These are phyloP conservation scores for Drosophila obscura DNA, from an alignment of 1,140 invertebrate genomes.

Conservation along the genomic window DNA sequence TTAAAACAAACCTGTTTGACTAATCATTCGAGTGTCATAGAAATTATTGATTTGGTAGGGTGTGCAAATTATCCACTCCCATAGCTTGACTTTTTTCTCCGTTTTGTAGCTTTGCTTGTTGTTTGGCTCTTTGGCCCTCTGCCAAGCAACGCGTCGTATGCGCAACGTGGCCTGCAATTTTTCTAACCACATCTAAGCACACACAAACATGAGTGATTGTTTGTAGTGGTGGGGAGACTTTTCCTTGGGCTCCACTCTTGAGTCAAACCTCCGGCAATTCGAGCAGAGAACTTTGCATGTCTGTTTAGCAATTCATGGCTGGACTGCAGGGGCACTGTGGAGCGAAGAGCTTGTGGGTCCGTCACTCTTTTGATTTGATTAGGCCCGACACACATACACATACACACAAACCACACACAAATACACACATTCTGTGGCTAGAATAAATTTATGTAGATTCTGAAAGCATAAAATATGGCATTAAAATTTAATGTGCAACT, in stretches of 20 bases:
- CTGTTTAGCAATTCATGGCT: slow-evolving; percentile 67
- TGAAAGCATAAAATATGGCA: slow-evolving; percentile 77
- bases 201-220: slow-evolving; percentile 19
- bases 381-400: slow-evolving; percentile 39
- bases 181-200: slow-evolving; percentile 42
- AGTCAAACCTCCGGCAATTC: slow-evolving; percentile 27
- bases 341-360: slow-evolving; percentile 11
- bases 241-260: slow-evolving; percentile 7
- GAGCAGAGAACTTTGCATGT: slow-evolving; percentile 65
- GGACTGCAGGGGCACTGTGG: not conserved
- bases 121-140: slow-evolving; percentile 45
- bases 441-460: slow-evolving; percentile 78
- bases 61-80: no score
- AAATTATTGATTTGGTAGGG: no score
- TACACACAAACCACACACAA: slow-evolving; percentile 21
- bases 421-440: slow-evolving; percentile 3
- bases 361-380: slow-evolving; percentile 77
- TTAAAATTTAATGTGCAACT: slow-evolving; percentile 78
- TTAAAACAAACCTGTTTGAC: no score
- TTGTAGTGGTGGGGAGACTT: slow-evolving; percentile 11
- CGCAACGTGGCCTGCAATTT: slow-evolving; percentile 50
- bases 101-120: not conserved
- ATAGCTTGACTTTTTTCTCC: no score
- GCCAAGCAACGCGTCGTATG: slow-evolving; percentile 63
- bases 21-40: no score